A percentile compares a stretch with the other conserved stretches of the same genome.
Conservation (phyloP, 2,113 vertebrate species). For the Synchiropus splendidus region DNA sequence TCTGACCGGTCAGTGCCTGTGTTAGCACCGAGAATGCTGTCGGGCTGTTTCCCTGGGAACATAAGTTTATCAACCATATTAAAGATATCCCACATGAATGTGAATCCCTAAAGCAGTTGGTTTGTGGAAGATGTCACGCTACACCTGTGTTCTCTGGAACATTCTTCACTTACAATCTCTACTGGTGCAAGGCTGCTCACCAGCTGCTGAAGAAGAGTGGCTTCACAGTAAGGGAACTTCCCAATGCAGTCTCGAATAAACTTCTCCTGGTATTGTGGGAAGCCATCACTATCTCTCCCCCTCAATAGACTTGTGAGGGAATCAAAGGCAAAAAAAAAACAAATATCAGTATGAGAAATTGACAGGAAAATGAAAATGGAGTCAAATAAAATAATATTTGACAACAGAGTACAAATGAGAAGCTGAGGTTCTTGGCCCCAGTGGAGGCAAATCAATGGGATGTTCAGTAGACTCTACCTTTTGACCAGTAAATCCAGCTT, state of each 20-base stretch:
- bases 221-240: constrained; percentile 88
- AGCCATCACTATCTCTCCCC: constrained; percentile 82
- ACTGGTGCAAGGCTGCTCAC: constrained; percentile 87
- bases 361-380: too few species aligned
- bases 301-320: constrained; percentile 76
- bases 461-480: constrained; percentile 56
- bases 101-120: too few species aligned
- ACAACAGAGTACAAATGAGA: too few species aligned
- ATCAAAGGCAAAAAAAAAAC: background rate
- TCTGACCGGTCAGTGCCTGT: constrained; percentile 88
- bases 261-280: constrained; percentile 87
- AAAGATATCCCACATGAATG: too few species aligned
- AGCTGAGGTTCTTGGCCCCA: too few species aligned
- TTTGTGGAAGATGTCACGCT: background rate
- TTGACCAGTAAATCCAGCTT: constrained; percentile 78
- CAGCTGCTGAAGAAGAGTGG: constrained; percentile 87
- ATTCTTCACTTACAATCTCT: constrained; percentile 77
- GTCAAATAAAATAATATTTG: too few species aligned
- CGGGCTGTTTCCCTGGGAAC: constrained; percentile 77
- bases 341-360: too few species aligned
- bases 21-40: constrained; percentile 88
- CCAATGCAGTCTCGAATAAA: constrained; percentile 84
- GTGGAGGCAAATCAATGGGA: too few species aligned
- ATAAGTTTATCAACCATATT: too few species aligned
- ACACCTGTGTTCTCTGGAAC: background rate